Evolutionary conservation across 2,113 vertebrate genomes (phyloP), one percentile per base, ranked within the genome.

Genomic region (Rhinolophus ferrumequinum): DNA sequence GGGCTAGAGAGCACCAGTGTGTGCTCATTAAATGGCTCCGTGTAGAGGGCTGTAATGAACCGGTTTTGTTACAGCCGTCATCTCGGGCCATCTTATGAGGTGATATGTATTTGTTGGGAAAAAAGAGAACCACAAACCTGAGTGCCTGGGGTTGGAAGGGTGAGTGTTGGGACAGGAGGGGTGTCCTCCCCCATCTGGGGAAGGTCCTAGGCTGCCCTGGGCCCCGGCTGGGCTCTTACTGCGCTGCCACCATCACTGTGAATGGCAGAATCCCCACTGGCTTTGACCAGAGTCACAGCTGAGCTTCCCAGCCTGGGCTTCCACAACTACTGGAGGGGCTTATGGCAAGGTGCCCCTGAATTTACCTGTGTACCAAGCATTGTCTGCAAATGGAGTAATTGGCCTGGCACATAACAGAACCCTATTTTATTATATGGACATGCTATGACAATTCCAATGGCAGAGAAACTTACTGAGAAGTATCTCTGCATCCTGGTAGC

Each of bases 1-100:
- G 95, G 85, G 92, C 96, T 96, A 83, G 84, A 72, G 47, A 96
- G 97, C 97, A 95, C 91, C 79, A 52, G 83, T 0, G 2, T 13
- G 7, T 47, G 95, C 97, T 98, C 97, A 87, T 98, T 98, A 98
- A 97, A 88, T 0, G n/a, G 93, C 92, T 94, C 95, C 35, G 80
- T 7, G 90, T 85, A 90, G 96, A 93, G 93, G 96, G 95, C 69
- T 60, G 95, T 88, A 96, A 98, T 80, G 96, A 96, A 91, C 88
- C 11, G 0, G 10, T 94, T 97, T 96, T 97, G 97, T 97, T 98
- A 50, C 96, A 83, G 21, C 38, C 95, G 85, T 96, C 82, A 94
- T 73, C 97, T 93, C 76, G 69, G 86, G 95, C 96, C 81, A 38
- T 93, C 88, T 18, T 92, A 26, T 33, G 69, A 88, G 82, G 69